Percentiles rank a stretch among this genome's conserved stretches.
These are phyloP conservation scores for Galago senegalensis DNA, from an alignment of 2,797 vertebrate genomes.

Conservation along the genomic window DNA sequence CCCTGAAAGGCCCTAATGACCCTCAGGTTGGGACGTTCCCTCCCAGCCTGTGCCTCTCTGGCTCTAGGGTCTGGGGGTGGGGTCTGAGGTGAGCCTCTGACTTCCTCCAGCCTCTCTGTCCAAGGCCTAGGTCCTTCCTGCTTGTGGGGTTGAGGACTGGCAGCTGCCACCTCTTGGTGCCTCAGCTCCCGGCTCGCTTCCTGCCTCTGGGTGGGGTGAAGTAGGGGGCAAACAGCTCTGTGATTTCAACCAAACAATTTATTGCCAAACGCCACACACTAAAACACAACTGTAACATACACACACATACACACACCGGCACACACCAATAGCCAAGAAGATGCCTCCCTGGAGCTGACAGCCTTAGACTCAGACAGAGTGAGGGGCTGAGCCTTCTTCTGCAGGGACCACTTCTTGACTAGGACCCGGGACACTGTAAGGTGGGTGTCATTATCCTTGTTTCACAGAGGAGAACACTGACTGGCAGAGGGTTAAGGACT, in stretches of 20 bases:
- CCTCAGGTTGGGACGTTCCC: neutral
- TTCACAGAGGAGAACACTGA: neutral
- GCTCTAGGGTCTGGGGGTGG: neutral
- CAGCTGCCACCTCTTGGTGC: neutral
- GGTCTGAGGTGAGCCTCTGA: neutral
- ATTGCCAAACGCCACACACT: neutral
- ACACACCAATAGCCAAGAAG: neutral
- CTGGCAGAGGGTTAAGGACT: neutral
- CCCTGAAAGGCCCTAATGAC: neutral
- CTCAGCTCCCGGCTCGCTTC: neutral
- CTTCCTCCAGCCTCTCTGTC: neutral
- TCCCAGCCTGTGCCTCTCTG: neutral
- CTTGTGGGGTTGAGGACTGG: neutral
- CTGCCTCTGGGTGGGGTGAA: neutral
- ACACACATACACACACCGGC: neutral
- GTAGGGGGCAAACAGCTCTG: fast-evolving
- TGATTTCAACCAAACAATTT: neutral
- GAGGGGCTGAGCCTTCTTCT: fast-evolving
- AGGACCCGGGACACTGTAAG: neutral
- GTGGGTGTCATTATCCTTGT: too few species aligned
- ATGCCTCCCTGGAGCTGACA: neutral
- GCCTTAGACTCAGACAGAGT: neutral
- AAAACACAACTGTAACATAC: neutral
- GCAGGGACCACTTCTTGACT: neutral
- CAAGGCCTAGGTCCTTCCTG: neutral